Conservation (phyloP, 2,797 vertebrate genomes). For the Propithecus perrieri region DNA sequence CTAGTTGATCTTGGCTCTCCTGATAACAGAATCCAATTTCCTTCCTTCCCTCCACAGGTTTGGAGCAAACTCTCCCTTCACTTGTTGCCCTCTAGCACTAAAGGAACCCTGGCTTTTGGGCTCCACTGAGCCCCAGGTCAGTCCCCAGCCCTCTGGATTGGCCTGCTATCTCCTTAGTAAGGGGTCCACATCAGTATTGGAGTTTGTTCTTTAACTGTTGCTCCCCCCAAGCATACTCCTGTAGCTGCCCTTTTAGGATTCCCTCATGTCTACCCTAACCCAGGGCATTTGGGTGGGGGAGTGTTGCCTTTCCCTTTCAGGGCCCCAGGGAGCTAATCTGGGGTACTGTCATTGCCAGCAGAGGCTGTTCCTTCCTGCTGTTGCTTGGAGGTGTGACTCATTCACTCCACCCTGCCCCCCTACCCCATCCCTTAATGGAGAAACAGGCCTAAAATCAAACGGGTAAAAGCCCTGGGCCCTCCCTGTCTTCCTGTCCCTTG, state of each 20-base stretch:
- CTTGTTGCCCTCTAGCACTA: slow-evolving; percentile 63
- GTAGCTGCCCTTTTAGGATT: slow-evolving; percentile 42
- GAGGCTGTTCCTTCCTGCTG: slow-evolving; percentile 61
- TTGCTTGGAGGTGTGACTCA: slow-evolving; percentile 43
- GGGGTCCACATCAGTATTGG: slow-evolving; percentile 74
- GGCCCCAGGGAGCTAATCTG: background rate
- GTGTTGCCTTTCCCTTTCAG: slow-evolving; percentile 63
- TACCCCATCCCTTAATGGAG: slow-evolving; percentile 34
- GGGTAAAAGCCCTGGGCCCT: slow-evolving; percentile 77
- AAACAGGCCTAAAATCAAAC: slow-evolving; percentile 75
- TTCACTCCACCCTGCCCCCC: slow-evolving; percentile 15
- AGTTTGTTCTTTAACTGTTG: slow-evolving; percentile 59
- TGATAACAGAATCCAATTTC: slow-evolving; percentile 50
- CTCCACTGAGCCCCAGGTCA: slow-evolving; percentile 49
- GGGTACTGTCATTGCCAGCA: slow-evolving; percentile 28
- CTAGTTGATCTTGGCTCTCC: slow-evolving; percentile 63
- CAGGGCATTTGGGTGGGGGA: slow-evolving; percentile 28
- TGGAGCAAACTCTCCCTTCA: slow-evolving; percentile 54
- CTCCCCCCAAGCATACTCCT: slow-evolving; percentile 43
- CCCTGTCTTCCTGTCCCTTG: slow-evolving; percentile 71
- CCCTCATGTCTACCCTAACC: slow-evolving; percentile 1
- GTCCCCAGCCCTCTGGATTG: slow-evolving; percentile 20
- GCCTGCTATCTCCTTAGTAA: slow-evolving; percentile 27
- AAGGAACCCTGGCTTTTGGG: slow-evolving; percentile 52
- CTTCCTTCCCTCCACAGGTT: slow-evolving; percentile 63